Base-by-base conservation (phyloP, 2,113 vertebrate species). In the Apteryx mantelli region DNA sequence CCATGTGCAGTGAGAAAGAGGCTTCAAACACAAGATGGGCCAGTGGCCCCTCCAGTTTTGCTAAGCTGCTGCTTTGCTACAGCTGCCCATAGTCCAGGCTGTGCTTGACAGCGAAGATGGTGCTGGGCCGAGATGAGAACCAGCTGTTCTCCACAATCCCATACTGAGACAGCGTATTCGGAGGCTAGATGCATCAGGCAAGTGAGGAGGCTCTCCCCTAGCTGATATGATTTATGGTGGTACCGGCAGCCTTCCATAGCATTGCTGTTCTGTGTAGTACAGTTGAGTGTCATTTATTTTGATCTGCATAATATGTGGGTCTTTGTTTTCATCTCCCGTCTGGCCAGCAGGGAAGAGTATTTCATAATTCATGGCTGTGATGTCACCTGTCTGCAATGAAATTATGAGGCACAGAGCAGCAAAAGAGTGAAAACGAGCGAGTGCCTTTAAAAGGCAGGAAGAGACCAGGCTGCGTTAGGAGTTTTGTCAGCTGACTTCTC, bases 341-440 rank as follows among this genome's bases (percentile, higher is more conserved):
- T 76, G 95, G 69, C 65, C 46, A 34, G 89, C 78, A 44, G 65
- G 86, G 65, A 76, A 65, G 91, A 68, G 18, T 30, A 48, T 89
- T 82, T 91, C 63, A 12, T 94, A 92, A 88, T 36, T 77, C 63
- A 79, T 25, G 7, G 52, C 26, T 44, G 58, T 81, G 93, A 95
- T 91, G 93, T 91, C 96, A 97, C 90, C 66, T 85, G 78, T 65
- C 82, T 93, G 87, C 71, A 50, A 86, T 65, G 89, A 95, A 64
- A 44, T 63, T 38, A 73, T 9, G 34, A 95, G 78, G 73, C 78
- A 25, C 28, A 36, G 92, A 95, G 69, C 92, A 93, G 64, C 87
- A 56, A 46, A 9, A 5, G 36, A 18, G 58, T 89, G 69, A 66
- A 86, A 95, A 91, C 52, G 7, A 81, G 68, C 6, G 38, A 90